These are phyloP conservation scores for Altica lythri DNA, from an alignment of 2,888 invertebrate species.

Conservation along the genomic window DNA sequence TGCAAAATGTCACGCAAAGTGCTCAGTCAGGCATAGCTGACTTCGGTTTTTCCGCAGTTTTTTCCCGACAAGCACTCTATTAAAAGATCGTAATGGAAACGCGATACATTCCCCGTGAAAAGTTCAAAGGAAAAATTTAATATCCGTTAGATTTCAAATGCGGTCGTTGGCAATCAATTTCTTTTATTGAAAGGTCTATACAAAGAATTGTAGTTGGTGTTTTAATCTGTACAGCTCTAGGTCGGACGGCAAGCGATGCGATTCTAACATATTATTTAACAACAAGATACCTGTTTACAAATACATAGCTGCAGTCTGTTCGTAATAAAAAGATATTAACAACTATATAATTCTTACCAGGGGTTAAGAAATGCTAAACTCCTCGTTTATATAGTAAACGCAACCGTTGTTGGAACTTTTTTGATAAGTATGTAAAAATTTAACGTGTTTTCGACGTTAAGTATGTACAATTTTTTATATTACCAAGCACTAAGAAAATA, in stretches of 20 bases:
- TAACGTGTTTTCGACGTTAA: no score
- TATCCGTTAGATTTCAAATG: slow-evolving; percentile 49
- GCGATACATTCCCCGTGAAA: slow-evolving; percentile 3
- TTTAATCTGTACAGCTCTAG: slow-evolving; percentile 16
- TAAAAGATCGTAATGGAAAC: slow-evolving; percentile 9
- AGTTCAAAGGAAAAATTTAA: slow-evolving; percentile 49
- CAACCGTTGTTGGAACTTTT: no score
- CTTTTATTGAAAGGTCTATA: slow-evolving; percentile 36
- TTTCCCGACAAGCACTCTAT: slow-evolving; percentile 3
- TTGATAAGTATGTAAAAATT: no score
- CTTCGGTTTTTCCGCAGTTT: neutral
- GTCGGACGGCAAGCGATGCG: slow-evolving; percentile 9
- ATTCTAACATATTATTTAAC: slow-evolving; percentile 22
- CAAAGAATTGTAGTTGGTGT: slow-evolving; percentile 8
- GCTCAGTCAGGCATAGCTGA: neutral
- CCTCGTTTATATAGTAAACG: no score
- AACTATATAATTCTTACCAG: no score
- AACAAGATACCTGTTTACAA: slow-evolving; percentile 24
- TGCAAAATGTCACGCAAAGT: slow-evolving; percentile 1
- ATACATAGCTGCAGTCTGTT: slow-evolving; percentile 23
- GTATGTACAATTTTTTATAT: no score
- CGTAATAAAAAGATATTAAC: slow-evolving; percentile 23
- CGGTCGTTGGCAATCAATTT: slow-evolving; percentile 46
- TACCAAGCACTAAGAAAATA: no score
- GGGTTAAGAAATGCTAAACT: no score